A percentile compares a stretch with the other conserved stretches of the same genome.
These are phyloP conservation scores for Tinea pellionella DNA, from an alignment of 2,888 invertebrate species.

Conservation along the genomic window DNA sequence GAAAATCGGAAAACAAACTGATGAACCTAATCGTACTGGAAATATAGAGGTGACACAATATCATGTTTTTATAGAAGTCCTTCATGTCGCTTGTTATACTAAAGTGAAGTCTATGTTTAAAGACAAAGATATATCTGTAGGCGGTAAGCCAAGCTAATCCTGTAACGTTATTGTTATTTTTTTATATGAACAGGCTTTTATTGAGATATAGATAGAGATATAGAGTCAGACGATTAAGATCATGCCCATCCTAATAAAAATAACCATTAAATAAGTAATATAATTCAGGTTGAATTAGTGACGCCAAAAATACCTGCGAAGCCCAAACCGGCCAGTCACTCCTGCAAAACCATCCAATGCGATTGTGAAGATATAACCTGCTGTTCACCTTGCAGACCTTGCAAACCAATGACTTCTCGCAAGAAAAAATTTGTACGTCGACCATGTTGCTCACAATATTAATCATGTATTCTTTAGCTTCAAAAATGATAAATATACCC, in stretches of 20 bases:
- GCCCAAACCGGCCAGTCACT: constrained; percentile 68
- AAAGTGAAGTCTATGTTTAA: too few species aligned
- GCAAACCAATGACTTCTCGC: constrained; percentile 27
- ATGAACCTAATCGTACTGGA: constrained; percentile 67
- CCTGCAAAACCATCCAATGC: constrained; percentile 76
- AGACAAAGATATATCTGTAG: too few species aligned
- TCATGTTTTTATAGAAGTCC: background rate
- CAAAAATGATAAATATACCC: background rate
- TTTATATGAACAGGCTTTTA: too few species aligned
- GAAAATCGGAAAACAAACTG: constrained; percentile 79
- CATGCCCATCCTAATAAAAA: too few species aligned
- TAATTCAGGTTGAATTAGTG: constrained; percentile 73
- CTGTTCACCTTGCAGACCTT: constrained; percentile 38
- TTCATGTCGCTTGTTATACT: too few species aligned
- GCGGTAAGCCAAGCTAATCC: too few species aligned
- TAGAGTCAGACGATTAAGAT: too few species aligned
- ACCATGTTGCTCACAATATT: constrained; percentile 2
- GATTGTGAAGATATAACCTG: constrained; percentile 64
- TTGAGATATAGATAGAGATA: too few species aligned
- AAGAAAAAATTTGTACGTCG: constrained; percentile 21
- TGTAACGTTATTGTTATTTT: too few species aligned
- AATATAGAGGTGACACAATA: constrained; percentile 68
- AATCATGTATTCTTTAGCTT: background rate
- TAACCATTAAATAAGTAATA: too few species aligned
- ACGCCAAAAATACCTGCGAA: constrained; percentile 77